Evolutionary conservation across 1,140 invertebrate genomes (phyloP).

Genomic region (Dermatophagoides farinae): DNA sequence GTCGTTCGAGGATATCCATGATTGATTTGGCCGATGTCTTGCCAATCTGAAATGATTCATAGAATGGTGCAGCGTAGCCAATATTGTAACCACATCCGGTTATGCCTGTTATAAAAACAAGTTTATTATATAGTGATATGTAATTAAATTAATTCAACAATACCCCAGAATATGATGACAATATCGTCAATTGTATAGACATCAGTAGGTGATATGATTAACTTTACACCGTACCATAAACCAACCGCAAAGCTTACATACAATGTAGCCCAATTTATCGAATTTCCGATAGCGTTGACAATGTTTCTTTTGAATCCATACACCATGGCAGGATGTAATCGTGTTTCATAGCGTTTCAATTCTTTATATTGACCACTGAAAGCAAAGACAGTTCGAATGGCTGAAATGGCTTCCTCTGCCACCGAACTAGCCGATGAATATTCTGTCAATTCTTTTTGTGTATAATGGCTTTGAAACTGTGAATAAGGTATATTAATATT

Average conservation of each 20-base stretch:
- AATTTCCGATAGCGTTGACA: conserved; percentile 32
- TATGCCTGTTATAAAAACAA: background rate
- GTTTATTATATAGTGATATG: conserved; percentile 20
- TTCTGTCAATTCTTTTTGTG: conserved; percentile 22
- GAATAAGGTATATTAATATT: background rate
- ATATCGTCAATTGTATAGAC: conserved; percentile 2
- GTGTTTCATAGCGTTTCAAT: conserved; percentile 28
- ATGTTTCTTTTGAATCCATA: conserved; percentile 47
- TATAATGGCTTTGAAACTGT: background rate
- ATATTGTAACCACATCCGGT: conserved; percentile 62
- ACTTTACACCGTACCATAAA: conserved; percentile 58
- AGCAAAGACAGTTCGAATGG: conserved; percentile 27
- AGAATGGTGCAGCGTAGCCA: conserved; percentile 54
- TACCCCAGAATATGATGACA: conserved; percentile 23
- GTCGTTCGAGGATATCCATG: conserved; percentile 44
- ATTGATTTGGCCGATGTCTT: conserved; percentile 52
- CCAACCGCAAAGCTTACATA: conserved; percentile 24
- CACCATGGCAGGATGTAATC: conserved; percentile 35
- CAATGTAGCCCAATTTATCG: background rate
- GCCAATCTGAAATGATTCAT: conserved; percentile 51
- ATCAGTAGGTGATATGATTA: conserved; percentile 22
- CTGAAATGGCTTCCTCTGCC: conserved; percentile 29
- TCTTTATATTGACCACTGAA: conserved; percentile 28
- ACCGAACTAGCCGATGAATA: conserved; percentile 29
- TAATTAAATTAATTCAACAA: background rate